phyloP scores from a whole-genome alignment of 2,113 vertebrate species.

The Caloenas nicobarica region DNA sequence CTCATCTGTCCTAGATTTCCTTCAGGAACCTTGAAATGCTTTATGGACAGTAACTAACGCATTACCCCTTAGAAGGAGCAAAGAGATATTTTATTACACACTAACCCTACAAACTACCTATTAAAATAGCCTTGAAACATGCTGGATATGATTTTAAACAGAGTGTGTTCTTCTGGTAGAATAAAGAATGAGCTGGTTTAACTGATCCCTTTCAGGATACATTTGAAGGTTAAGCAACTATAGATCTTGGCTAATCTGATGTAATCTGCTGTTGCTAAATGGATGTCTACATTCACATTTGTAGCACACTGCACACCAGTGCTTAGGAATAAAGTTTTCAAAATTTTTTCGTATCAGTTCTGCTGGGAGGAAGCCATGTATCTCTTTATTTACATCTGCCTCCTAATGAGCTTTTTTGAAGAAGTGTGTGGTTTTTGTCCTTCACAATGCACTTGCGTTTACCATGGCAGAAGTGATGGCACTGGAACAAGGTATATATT shows the following conservation, averaged over 20 bases:
- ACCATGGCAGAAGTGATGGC: conserved; percentile 83
- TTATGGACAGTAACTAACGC: background rate
- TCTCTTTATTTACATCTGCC: conserved; percentile 73
- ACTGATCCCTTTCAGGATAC: conserved; percentile 67
- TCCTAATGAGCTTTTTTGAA: conserved; percentile 76
- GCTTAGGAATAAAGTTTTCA: conserved; percentile 46
- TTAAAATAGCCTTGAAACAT: background rate
- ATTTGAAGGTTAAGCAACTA: conserved; percentile 81
- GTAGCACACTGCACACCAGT: conserved; percentile 3
- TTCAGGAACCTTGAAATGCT: background rate
- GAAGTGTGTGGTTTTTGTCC: conserved; percentile 82
- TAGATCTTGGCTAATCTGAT: conserved; percentile 79
- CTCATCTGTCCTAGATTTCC: background rate
- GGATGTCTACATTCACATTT: conserved; percentile 38
- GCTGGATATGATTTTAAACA: background rate
- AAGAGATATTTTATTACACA: background rate
- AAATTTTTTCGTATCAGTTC: conserved; percentile 2
- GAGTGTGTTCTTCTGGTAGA: background rate
- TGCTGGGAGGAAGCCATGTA: conserved; percentile 76
- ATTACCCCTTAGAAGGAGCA: background rate
- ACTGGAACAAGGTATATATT: conserved; percentile 82
- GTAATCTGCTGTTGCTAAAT: conserved; percentile 80
- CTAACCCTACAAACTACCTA: background rate
- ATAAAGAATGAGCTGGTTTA: background rate
- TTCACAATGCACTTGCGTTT: conserved; percentile 90